Conservation (phyloP, 1,140 invertebrate species). For the Ceratina calcarata region DNA sequence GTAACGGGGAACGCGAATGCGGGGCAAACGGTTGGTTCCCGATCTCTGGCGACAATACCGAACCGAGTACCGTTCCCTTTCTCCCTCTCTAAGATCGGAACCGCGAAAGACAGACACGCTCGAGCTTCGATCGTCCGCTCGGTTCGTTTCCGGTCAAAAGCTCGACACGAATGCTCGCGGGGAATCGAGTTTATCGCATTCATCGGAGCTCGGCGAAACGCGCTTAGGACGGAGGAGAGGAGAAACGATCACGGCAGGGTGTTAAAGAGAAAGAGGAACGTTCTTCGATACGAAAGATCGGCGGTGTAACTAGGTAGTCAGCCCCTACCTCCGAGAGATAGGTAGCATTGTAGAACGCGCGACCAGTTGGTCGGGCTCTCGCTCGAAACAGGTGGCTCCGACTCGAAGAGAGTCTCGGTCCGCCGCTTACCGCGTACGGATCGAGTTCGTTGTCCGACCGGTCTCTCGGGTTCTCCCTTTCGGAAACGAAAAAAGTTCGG, state of each 20-base stretch:
- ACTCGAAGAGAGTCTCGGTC: constrained; percentile 73
- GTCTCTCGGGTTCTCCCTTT: constrained; percentile 33
- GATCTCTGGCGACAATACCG: background rate
- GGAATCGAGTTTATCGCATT: constrained; percentile 7
- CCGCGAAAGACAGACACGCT: background rate
- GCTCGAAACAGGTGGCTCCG: constrained; percentile 69
- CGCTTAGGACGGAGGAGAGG: background rate
- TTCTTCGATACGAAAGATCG: constrained; percentile 31
- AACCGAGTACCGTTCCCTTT: background rate
- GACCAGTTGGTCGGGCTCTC: constrained; percentile 64
- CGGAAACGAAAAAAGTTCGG: constrained; percentile 14
- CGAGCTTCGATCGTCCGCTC: background rate
- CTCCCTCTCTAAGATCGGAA: background rate
- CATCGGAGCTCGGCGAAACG: background rate
- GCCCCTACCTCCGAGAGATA: constrained; percentile 45
- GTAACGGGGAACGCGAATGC: constrained; percentile 10
- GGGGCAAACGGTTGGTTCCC: background rate
- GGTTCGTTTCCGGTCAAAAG: constrained; percentile 7
- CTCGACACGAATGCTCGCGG: constrained; percentile 12
- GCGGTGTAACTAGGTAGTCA: constrained; percentile 43
- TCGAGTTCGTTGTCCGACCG: constrained; percentile 75
- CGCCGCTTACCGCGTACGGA: constrained; percentile 72
- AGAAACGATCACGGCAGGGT: background rate
- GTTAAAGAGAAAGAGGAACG: constrained; percentile 34
- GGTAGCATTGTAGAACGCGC: constrained; percentile 17